Percentiles rank a stretch among this genome's conserved stretches.
These are phyloP conservation scores for Drosophila prolongata DNA, from an alignment of 2,888 invertebrate genomes.

Conservation along the genomic window DNA sequence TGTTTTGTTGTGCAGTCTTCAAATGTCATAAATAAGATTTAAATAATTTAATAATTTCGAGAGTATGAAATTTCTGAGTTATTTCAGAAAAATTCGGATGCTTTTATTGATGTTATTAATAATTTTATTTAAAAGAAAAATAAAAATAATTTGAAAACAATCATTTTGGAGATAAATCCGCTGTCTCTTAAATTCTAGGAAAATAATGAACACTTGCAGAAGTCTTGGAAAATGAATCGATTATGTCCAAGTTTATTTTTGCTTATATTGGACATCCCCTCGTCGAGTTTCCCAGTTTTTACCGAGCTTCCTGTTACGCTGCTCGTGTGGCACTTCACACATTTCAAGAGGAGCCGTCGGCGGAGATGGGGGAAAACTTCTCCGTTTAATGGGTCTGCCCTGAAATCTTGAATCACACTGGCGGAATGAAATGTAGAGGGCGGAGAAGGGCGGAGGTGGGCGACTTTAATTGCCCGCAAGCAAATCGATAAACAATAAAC, in stretches of 20 bases:
- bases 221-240: not conserved
- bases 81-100: too few species aligned
- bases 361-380: slow-evolving; percentile 7
- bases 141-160: too few species aligned
- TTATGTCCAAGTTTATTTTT: not conserved
- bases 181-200: too few species aligned
- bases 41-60: too few species aligned
- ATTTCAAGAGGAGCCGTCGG: slow-evolving; percentile 16
- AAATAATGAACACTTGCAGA: too few species aligned
- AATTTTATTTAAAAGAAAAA: too few species aligned
- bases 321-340: slow-evolving; percentile 46
- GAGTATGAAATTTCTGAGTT: too few species aligned
- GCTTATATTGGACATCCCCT: slow-evolving; percentile 1
- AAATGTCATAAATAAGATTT: too few species aligned
- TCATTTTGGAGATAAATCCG: too few species aligned
- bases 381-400: slow-evolving; percentile 34
- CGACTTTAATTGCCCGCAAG: slow-evolving; percentile 38
- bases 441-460: not conserved
- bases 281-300: not conserved
- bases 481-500: slow-evolving; percentile 64
- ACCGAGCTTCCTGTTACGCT: slow-evolving; percentile 5
- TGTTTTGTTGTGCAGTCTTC: too few species aligned
- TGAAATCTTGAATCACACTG: slow-evolving; percentile 16
- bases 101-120: too few species aligned
- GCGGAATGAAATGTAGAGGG: not conserved